These are phyloP conservation scores for Hemithea aestivaria DNA, from an alignment of 2,888 invertebrate species.

Conservation along the genomic window DNA sequence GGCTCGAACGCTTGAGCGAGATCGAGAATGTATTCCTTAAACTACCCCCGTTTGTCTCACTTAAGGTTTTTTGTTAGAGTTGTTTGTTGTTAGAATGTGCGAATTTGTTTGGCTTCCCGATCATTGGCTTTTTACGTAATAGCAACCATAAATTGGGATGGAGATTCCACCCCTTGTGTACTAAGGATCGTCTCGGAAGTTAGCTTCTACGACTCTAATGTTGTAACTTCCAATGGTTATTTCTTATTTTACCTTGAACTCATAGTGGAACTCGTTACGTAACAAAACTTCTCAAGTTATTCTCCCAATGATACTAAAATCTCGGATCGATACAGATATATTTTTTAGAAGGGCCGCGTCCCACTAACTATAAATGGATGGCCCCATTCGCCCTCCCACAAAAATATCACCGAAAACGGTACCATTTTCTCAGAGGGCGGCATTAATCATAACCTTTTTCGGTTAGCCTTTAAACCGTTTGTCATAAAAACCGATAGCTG, in stretches of 20 bases:
- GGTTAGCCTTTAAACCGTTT: constrained; percentile 22
- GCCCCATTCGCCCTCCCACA: constrained; percentile 1
- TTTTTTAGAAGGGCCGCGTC: too few species aligned
- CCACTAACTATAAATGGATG: constrained; percentile 1
- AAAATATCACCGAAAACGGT: constrained; percentile 20
- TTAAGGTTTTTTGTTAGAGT: constrained; percentile 30
- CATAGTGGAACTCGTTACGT: too few species aligned
- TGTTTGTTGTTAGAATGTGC: constrained; percentile 26
- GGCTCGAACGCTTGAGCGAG: constrained; percentile 15
- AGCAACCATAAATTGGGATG: constrained; percentile 1
- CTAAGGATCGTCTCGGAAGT: too few species aligned
- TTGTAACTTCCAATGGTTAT: too few species aligned
- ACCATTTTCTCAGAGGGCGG: constrained; percentile 12
- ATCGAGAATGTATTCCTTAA: constrained; percentile 19
- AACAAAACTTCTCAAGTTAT: too few species aligned
- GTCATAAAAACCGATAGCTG: constrained; percentile 21
- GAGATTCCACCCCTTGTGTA: too few species aligned
- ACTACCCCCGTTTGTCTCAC: constrained; percentile 29
- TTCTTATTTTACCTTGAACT: too few species aligned
- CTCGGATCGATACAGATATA: too few species aligned
- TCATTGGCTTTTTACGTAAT: constrained; percentile 12
- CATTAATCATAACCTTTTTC: constrained; percentile 26
- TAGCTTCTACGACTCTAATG: too few species aligned
- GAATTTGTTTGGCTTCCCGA: constrained; percentile 25
- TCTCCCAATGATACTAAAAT: too few species aligned